Conservation (phyloP, 2,888 invertebrate genomes). For the Apantesis nais region DNA sequence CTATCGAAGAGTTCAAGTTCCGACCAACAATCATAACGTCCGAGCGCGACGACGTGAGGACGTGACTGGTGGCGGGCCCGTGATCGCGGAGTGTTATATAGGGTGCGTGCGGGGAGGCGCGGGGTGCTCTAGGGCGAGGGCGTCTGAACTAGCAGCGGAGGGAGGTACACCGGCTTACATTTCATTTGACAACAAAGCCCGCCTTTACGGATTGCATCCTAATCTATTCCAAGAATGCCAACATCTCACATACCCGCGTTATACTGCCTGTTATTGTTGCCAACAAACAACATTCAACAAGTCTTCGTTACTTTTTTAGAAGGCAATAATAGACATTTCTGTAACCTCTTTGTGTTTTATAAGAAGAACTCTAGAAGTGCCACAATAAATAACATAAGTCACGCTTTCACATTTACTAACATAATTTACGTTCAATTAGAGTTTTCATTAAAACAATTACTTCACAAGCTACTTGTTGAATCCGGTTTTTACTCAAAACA, state of each 20-base stretch:
- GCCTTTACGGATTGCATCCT: slow-evolving; percentile 8
- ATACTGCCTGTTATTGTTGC: background rate
- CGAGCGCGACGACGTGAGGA: slow-evolving; percentile 16
- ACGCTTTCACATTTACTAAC: background rate
- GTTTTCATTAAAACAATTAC: too few relatives aligned
- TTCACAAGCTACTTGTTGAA: background rate
- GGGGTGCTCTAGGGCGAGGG: background rate
- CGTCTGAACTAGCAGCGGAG: slow-evolving; percentile 1
- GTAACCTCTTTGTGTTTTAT: background rate
- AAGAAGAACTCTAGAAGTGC: background rate
- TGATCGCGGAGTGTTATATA: background rate
- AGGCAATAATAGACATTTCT: background rate
- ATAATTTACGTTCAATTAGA: background rate
- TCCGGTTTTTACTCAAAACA: background rate
- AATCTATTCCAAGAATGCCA: background rate
- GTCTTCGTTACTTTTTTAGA: slow-evolving; percentile 4
- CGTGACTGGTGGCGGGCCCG: slow-evolving; percentile 40
- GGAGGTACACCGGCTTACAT: background rate
- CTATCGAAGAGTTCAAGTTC: slow-evolving; percentile 36
- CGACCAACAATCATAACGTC: slow-evolving; percentile 9
- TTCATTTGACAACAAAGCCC: background rate
- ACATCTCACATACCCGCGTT: background rate
- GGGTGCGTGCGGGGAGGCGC: background rate
- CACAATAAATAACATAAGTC: background rate
- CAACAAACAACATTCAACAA: slow-evolving; percentile 10